phyloP scores from a whole-genome alignment of 2,888 invertebrate species.

The Amiota communis region DNA sequence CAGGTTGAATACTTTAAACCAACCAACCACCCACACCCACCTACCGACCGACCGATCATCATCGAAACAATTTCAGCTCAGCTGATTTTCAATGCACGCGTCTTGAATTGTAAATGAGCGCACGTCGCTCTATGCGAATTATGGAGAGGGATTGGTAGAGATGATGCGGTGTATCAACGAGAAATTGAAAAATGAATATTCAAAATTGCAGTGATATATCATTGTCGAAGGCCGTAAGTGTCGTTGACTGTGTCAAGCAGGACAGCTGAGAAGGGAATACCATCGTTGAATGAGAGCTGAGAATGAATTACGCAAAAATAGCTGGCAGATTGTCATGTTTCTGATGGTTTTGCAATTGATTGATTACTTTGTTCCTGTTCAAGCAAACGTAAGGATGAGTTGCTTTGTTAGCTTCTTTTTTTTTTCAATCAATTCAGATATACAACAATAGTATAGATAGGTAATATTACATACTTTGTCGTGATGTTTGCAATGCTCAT shows the following conservation, averaged over 20 bases:
- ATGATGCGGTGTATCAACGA: neutral
- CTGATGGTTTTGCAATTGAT: slow-evolving; percentile 59
- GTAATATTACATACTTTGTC: no score
- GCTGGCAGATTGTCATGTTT: slow-evolving; percentile 60
- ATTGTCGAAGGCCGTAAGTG: slow-evolving; percentile 50
- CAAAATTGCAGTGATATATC: slow-evolving; percentile 60
- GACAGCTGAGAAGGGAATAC: neutral
- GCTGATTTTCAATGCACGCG: slow-evolving; percentile 40
- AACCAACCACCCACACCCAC: neutral
- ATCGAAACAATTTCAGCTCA: slow-evolving; percentile 3
- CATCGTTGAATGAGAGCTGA: slow-evolving; percentile 30
- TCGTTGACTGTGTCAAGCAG: neutral
- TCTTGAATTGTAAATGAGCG: slow-evolving; percentile 58
- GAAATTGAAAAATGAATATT: slow-evolving; percentile 58
- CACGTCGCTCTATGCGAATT: slow-evolving; percentile 1
- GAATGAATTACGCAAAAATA: slow-evolving; percentile 50
- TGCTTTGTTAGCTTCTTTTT: neutral
- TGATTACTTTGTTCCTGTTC: slow-evolving; percentile 63
- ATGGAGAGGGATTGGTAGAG: neutral
- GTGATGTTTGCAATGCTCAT: no score
- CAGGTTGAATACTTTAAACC: neutral
- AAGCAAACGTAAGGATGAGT: slow-evolving; percentile 28
- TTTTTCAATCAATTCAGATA: neutral
- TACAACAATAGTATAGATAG: no score
- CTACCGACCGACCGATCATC: neutral